Evolutionary conservation across 1,140 invertebrate species (phyloP), one percentile per base, ranked within the genome.

Genomic region (Proctacanthus coquilletti): DNA sequence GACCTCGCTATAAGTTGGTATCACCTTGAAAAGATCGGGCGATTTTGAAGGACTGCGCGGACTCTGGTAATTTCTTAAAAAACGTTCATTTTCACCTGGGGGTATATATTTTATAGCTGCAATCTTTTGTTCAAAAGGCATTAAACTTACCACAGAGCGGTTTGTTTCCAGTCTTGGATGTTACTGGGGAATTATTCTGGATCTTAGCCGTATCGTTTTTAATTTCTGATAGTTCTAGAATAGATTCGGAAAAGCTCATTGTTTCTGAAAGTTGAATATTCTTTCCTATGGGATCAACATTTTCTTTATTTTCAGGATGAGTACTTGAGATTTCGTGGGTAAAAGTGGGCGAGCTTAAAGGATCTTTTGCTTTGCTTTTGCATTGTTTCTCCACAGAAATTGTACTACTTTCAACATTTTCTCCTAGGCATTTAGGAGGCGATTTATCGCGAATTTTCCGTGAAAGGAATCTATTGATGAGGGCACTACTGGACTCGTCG

Each of bases 161-260:
- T 50, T 57, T 5, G 43, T 25, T 17, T 55, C 47, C 4, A 53
- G n/a, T 18, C n/a, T n/a, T n/a, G n/a, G n/a, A n/a, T n/a, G n/a
- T n/a, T n/a, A n/a, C n/a, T n/a, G n/a, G n/a, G n/a, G n/a, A n/a
- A n/a, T n/a, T n/a, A n/a, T n/a, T n/a, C n/a, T n/a, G n/a, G n/a
- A n/a, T n/a, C n/a, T n/a, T n/a, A n/a, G n/a, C n/a, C n/a, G n/a
- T n/a, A n/a, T n/a, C n/a, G n/a, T 52, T 36, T 6, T 43, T 47
- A 27, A 57, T 49, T 6, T 55, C 54, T 3, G 49, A 45, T 1
- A 46, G 46, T 27, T 57, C 49, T 14, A 57, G 25, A 3, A 57
- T 17, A 2, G 54, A 57, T 33, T 57, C 54, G 0, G 45, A 53
- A 27, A 57, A 57, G 18, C 54, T 57, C 45, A 56, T 49, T 3